These are phyloP conservation scores for Aradus depressus DNA, from an alignment of 2,888 invertebrate species.

Conservation along the genomic window DNA sequence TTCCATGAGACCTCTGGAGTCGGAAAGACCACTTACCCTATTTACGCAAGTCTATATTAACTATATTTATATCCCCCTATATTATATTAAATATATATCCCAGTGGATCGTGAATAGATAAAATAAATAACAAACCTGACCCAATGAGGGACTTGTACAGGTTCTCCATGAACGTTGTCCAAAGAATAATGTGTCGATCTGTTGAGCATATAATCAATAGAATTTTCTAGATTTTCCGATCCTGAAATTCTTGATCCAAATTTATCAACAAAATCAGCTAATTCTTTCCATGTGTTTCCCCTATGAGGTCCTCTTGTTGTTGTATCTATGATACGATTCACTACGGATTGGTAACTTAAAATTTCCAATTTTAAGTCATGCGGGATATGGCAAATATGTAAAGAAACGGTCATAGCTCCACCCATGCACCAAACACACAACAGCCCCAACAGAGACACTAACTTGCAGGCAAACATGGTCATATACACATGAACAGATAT, in stretches of 20 bases:
- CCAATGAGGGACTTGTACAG: slow-evolving; percentile 48
- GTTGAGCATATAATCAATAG: slow-evolving; percentile 55
- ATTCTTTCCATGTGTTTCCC: slow-evolving; percentile 45
- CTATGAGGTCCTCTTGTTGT: slow-evolving; percentile 44
- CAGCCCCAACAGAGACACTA: too few species aligned
- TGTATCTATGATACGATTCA: slow-evolving; percentile 43
- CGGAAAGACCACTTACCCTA: too few species aligned
- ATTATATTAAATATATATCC: too few species aligned
- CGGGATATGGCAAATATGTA: slow-evolving; percentile 43
- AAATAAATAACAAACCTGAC: slow-evolving; percentile 44
- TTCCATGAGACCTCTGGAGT: too few species aligned
- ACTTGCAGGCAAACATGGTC: too few species aligned
- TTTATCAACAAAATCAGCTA: slow-evolving; percentile 44
- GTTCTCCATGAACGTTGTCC: slow-evolving; percentile 61
- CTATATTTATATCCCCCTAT: too few species aligned
- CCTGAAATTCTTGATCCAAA: slow-evolving; percentile 56
- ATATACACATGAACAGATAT: too few species aligned
- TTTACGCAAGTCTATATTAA: too few species aligned
- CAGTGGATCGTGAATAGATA: too few species aligned
- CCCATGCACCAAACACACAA: too few species aligned
- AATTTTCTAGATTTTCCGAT: slow-evolving; percentile 48
- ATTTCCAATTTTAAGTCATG: slow-evolving; percentile 47
- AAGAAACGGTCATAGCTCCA: too few species aligned
- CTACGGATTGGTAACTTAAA: slow-evolving; percentile 42
- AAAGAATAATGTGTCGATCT: slow-evolving; percentile 40